phyloP scores from a whole-genome alignment of 2,888 invertebrate genomes.

The Gryllus longicercus region DNA sequence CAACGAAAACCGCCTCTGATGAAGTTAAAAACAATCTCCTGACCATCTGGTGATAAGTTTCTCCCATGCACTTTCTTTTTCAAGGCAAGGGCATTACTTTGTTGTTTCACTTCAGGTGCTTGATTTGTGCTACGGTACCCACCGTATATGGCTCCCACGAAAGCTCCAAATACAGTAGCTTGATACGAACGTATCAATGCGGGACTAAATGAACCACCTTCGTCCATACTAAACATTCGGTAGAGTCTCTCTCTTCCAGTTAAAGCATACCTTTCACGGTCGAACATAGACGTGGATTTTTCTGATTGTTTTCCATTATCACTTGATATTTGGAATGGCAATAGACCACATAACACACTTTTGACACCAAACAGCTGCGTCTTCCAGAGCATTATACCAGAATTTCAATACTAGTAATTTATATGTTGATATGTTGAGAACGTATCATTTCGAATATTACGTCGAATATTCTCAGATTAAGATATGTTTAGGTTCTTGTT shows the following conservation, averaged over 20 bases:
- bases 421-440: no score
- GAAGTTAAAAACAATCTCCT: slow-evolving; percentile 62
- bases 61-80: no score
- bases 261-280: not conserved
- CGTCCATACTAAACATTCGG: slow-evolving; percentile 42
- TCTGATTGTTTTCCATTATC: no score
- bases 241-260: not conserved
- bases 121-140: slow-evolving; percentile 52
- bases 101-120: slow-evolving; percentile 39
- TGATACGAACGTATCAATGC: slow-evolving; percentile 62
- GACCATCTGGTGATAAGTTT: not conserved
- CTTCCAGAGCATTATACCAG: no score
- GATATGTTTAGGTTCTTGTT: no score
- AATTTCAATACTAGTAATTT: no score
- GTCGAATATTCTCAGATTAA: no score
- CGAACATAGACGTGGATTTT: no score
- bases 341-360: no score
- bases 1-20: slow-evolving; percentile 67
- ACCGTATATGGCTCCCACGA: slow-evolving; percentile 63
- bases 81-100: slow-evolving; percentile 33
- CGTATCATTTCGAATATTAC: no score
- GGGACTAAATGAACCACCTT: slow-evolving; percentile 59
- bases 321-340: no score
- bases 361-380: no score
- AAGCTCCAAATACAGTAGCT: slow-evolving; percentile 56